Evolutionary conservation across 2,888 invertebrate species (phyloP).

Genomic region (Himalopsyche japonica): DNA sequence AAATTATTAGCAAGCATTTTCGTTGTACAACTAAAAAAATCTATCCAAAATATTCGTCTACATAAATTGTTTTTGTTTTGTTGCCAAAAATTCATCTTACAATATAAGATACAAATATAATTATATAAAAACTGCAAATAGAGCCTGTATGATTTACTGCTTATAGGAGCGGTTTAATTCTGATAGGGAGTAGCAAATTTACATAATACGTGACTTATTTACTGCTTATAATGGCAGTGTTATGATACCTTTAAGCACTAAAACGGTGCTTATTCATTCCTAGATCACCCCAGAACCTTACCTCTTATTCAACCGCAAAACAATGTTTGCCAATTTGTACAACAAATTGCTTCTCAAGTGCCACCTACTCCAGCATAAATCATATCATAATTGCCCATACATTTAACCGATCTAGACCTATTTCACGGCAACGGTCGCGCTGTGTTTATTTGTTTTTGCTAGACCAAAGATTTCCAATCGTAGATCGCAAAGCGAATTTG

Average conservation of each 20-base stretch:
- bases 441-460: neutral
- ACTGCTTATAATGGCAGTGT: neutral
- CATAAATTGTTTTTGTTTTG: too few species aligned
- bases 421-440: neutral
- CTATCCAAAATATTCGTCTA: too few species aligned
- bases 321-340: constrained; percentile 23
- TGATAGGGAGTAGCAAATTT: neutral
- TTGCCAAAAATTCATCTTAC: too few species aligned
- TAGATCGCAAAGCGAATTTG: too few species aligned
- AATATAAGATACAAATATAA: too few species aligned
- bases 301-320: constrained; percentile 1
- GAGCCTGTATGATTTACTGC: too few species aligned
- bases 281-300: neutral
- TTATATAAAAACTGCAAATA: too few species aligned
- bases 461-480: too few species aligned
- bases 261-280: neutral
- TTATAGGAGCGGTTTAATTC: neutral
- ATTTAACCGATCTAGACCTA: neutral
- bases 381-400: constrained; percentile 23
- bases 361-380: constrained; percentile 15
- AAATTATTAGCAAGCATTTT: too few species aligned
- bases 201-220: neutral
- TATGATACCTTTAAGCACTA: neutral
- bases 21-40: too few species aligned
- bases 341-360: constrained; percentile 20